These are phyloP conservation scores for Cephus pygmeus DNA, from an alignment of 2,888 invertebrate genomes.

Conservation along the genomic window DNA sequence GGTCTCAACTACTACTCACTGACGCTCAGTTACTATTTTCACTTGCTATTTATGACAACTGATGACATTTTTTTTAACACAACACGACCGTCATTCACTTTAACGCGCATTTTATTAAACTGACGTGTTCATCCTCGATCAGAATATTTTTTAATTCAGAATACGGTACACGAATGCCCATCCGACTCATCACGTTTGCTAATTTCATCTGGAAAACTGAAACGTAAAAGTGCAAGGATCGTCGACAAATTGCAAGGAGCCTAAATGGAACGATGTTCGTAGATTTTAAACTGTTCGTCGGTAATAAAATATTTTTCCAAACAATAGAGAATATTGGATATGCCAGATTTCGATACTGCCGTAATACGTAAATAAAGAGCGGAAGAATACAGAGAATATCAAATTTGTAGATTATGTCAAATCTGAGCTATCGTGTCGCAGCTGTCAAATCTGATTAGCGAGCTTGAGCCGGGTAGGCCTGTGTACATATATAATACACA, in stretches of 20 bases:
- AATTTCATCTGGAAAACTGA: neutral
- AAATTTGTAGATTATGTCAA: neutral
- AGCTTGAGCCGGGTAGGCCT: neutral
- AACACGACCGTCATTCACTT: neutral
- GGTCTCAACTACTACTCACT: neutral
- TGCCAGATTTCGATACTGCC: too few relatives aligned
- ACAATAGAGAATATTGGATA: too few relatives aligned
- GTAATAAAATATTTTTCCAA: neutral
- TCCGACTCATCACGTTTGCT: too few relatives aligned
- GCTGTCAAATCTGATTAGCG: neutral
- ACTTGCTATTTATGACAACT: neutral
- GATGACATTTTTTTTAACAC: neutral
- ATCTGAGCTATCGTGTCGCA: neutral
- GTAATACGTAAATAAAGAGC: neutral
- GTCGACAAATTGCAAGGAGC: too few relatives aligned
- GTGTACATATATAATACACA: neutral
- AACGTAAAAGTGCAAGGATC: too few relatives aligned
- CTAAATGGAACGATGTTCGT: neutral
- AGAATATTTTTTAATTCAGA: neutral
- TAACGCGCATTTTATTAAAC: neutral
- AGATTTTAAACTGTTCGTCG: neutral
- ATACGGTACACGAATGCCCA: too few relatives aligned
- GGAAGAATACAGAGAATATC: neutral
- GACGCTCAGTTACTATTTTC: neutral
- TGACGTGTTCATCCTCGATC: neutral